These are phyloP conservation scores for Cariama cristata DNA, from an alignment of 2,113 vertebrate species.

Conservation along the genomic window DNA sequence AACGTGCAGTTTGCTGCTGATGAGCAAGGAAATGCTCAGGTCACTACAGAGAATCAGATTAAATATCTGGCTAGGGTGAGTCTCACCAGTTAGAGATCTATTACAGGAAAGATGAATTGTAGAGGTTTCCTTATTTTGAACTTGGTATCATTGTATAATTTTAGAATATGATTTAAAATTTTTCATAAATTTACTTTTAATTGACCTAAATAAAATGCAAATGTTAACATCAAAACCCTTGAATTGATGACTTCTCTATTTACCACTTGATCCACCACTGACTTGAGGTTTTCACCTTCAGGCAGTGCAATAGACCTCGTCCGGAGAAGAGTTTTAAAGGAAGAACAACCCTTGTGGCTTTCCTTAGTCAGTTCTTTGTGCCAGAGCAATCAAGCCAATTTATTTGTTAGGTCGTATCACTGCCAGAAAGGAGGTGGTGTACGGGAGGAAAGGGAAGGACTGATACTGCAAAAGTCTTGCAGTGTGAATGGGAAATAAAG, in stretches of 20 bases:
- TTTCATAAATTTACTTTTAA: not conserved
- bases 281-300: not conserved
- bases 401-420: not conserved
- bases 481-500: not conserved
- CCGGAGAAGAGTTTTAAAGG: not conserved
- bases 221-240: not conserved
- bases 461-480: not conserved
- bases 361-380: not conserved
- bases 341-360: not conserved
- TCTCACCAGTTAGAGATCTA: not conserved
- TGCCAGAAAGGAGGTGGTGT: not conserved
- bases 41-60: conserved; percentile 93
- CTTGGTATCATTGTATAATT: accelerated
- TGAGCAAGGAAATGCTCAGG: conserved; percentile 88
- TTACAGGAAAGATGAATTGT: not conserved
- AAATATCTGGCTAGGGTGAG: conserved; percentile 94
- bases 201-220: not conserved
- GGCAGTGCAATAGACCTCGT: not conserved
- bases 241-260: not conserved
- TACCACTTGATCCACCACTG: not conserved
- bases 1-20: conserved; percentile 92
- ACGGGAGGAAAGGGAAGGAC: not conserved
- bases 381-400: not conserved
- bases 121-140: not conserved
- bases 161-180: not conserved